phyloP scores from a whole-genome alignment of 37 sponge, comb jelly and placozoan species.

The Bolinopsis microptera region DNA sequence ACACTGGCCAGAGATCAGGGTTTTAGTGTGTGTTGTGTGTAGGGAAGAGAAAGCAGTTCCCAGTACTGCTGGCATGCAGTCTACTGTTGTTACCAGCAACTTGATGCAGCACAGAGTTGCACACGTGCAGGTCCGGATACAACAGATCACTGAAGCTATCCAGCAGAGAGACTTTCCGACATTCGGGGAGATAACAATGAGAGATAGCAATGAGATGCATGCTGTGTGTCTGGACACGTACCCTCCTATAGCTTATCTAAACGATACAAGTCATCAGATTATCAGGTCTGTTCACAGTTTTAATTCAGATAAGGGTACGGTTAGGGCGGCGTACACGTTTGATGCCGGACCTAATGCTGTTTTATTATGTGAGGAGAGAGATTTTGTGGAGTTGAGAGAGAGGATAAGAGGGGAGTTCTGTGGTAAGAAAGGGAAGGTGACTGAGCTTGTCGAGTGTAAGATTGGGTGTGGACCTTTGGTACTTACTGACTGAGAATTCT shows the following conservation, averaged over 20 bases:
- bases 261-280: constrained; percentile 78
- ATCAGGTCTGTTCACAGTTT: constrained; percentile 81
- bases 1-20: constrained; percentile 95
- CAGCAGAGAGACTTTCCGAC: constrained; percentile 72
- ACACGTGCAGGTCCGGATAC: constrained; percentile 81
- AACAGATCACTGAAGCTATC: constrained; percentile 83
- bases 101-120: constrained; percentile 69
- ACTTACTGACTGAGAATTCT: too few species aligned
- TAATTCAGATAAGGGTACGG: constrained; percentile 72
- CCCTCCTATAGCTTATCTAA: constrained; percentile 95
- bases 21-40: constrained; percentile 92
- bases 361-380: constrained; percentile 69
- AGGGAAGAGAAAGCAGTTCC: constrained; percentile 81
- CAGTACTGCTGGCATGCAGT: constrained; percentile 91
- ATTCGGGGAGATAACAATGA: constrained; percentile 77
- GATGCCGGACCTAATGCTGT: constrained; percentile 99
- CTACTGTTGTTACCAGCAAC: constrained; percentile 83
- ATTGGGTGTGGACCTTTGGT: constrained; percentile 10
- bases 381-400: constrained; percentile 44
- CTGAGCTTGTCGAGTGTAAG: neutral
- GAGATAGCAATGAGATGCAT: constrained; percentile 99
- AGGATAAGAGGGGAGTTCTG: neutral
- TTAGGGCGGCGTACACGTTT: constrained; percentile 91
- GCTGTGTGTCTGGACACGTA: constrained; percentile 94
- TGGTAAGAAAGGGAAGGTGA: neutral